phyloP scores from a whole-genome alignment of 2,113 vertebrate species.

The Actenoides hombroni region DNA sequence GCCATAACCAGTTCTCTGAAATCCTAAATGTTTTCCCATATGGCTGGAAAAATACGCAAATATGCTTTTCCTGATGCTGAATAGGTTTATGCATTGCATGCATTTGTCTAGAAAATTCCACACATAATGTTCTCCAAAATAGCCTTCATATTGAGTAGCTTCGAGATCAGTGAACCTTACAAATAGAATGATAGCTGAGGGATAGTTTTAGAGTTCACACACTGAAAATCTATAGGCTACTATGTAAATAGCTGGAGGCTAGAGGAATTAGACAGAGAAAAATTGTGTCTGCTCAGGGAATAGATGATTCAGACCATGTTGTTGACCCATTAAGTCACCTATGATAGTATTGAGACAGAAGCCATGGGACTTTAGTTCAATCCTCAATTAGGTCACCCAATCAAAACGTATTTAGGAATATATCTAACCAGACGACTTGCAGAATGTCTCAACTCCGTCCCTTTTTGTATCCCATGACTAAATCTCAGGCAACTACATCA shows the following conservation, averaged over 20 bases:
- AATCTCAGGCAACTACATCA: not conserved
- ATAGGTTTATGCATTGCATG: not conserved
- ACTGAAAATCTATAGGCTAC: constrained; percentile 45
- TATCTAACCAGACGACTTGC: not conserved
- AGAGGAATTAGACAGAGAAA: constrained; percentile 56
- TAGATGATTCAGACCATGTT: constrained; percentile 22
- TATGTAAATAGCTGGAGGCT: constrained; percentile 60
- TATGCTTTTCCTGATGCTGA: not conserved
- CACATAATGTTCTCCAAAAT: not conserved
- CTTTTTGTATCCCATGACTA: not conserved
- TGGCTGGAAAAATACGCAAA: not conserved
- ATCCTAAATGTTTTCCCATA: not conserved
- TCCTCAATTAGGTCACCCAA: constrained; percentile 61
- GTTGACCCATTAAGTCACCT: constrained; percentile 44
- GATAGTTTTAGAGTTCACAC: constrained; percentile 21
- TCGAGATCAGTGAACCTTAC: constrained; percentile 35
- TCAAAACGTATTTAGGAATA: constrained; percentile 2
- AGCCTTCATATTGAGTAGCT: not conserved
- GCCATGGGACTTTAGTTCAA: constrained; percentile 27
- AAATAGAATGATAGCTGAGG: constrained; percentile 19
- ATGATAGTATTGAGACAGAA: constrained; percentile 12
- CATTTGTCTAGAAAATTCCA: not conserved
- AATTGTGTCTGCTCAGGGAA: constrained; percentile 20
- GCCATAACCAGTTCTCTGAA: not conserved
- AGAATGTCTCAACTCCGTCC: constrained; percentile 1